phyloP scores from a whole-genome alignment of 2,797 vertebrate species.

The Peromyscus attwateri region DNA sequence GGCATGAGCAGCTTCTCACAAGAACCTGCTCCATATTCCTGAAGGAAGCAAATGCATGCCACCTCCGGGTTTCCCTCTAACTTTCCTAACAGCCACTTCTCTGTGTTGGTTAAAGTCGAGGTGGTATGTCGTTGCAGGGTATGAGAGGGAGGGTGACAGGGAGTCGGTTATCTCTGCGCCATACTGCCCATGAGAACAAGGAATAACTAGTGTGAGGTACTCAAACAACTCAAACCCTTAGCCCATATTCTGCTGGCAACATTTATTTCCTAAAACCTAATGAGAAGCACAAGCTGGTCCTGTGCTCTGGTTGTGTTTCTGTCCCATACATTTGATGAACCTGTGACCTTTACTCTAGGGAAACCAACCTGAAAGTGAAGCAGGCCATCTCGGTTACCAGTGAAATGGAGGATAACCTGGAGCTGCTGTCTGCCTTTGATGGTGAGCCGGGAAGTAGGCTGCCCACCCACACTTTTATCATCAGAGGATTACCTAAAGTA shows the following conservation, averaged over 20 bases:
- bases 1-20: neutral
- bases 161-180: neutral
- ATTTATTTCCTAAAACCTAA: conserved; percentile 53
- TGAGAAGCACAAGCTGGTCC: neutral
- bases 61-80: neutral
- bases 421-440: conserved; percentile 90
- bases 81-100: neutral
- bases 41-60: neutral
- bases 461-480: neutral
- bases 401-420: conserved; percentile 91
- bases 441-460: conserved; percentile 88
- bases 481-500: conserved; percentile 26
- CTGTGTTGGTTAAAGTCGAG: neutral
- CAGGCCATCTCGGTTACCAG: conserved; percentile 94
- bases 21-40: conserved; percentile 14
- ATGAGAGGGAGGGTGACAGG: too few species aligned
- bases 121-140: neutral
- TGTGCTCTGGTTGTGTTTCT: neutral
- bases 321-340: conserved; percentile 87
- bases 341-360: conserved; percentile 87
- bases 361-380: conserved; percentile 98
- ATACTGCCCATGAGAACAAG: neutral
- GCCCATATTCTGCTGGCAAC: neutral
- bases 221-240: neutral
- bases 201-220: neutral